phyloP scores from a whole-genome alignment of 2,888 invertebrate species.

The Liodrosophila aerea region DNA sequence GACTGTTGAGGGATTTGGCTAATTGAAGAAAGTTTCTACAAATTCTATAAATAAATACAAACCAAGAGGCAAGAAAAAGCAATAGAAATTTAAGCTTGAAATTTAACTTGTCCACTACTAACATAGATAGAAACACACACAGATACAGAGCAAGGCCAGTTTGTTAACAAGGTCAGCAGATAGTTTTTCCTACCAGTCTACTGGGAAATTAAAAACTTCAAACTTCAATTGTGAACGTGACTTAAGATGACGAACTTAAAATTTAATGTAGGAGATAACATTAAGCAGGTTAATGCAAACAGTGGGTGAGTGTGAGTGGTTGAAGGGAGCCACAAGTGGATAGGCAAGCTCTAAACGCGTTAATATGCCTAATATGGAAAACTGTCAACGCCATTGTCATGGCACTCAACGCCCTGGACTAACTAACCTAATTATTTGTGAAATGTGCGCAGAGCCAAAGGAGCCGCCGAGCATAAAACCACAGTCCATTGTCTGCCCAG shows the following conservation, averaged over 20 bases:
- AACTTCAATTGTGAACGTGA: conserved; percentile 25
- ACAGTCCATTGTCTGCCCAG: conserved; percentile 59
- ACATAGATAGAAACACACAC: neutral
- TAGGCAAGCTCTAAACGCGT: conserved; percentile 40
- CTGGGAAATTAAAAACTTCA: conserved; percentile 47
- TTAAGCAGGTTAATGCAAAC: conserved; percentile 2
- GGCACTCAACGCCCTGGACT: conserved; percentile 49
- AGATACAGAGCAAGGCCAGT: conserved; percentile 4
- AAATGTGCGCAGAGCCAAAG: conserved; percentile 44
- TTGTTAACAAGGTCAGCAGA: conserved; percentile 10
- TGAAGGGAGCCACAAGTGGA: conserved; percentile 24
- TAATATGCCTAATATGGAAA: conserved; percentile 63
- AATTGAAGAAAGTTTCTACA: conserved; percentile 4
- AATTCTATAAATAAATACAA: conserved; percentile 5
- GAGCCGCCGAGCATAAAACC: conserved; percentile 44
- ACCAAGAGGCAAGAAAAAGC: neutral
- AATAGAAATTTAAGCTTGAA: neutral
- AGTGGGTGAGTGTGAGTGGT: neutral
- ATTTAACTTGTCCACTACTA: conserved; percentile 1
- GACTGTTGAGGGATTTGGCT: neutral
- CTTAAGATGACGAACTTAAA: conserved; percentile 13
- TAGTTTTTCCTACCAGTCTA: conserved; percentile 9
- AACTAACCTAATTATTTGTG: conserved; percentile 74
- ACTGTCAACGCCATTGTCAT: conserved; percentile 41
- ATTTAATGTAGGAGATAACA: neutral